Evolutionary conservation across 2,888 invertebrate species (phyloP), one percentile per base, ranked within the genome.

Genomic region (Harpalus rubripes): DNA sequence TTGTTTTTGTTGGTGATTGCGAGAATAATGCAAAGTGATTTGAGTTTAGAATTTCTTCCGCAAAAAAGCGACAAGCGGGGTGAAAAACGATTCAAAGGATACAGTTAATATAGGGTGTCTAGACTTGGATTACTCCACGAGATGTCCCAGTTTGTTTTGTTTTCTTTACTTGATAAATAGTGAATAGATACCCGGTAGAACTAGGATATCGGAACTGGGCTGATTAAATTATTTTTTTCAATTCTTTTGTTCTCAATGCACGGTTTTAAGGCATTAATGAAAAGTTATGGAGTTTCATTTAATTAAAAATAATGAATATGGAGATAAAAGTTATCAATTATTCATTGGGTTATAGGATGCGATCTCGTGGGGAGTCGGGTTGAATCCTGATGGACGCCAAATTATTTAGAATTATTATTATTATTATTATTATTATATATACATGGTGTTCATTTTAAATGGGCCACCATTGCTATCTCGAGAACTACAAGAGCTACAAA

Each of bases 1-100:
- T 74, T 44, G 72, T 44, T 74, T 63, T 74, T 74, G 72, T 74
- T 74, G 52, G 72, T 44, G 72, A 74, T 44, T 44, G 72, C 41
- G 41, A 22, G 44, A 74, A 74, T 74, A 74, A 74, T 74, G 72
- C 18, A 74, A 74, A 44, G 44, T 44, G 72, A 41, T 74, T 44
- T 74, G 44, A 74, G 72, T 44, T 68, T 41, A 44, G 72, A 15
- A 74, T 74, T 74, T 44, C 44, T 74, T 74, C 44, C 44, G 72
- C 72, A 44, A 74, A 44, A 74, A 74, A 74, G 44, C 22, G 26
- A 74, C 52, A 74, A 12, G 41, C 41, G 18, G 52, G 41, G 18
- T 74, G 72, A 44, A 44, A 44, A 44, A 74, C 72, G 41, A 44
- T 74, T 74, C n/a, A 39, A 12, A 39, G 63, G 63, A 63, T 63